Evolutionary conservation across 2,113 vertebrate species (phyloP).

Genomic region (Pseudopipra pipra): DNA sequence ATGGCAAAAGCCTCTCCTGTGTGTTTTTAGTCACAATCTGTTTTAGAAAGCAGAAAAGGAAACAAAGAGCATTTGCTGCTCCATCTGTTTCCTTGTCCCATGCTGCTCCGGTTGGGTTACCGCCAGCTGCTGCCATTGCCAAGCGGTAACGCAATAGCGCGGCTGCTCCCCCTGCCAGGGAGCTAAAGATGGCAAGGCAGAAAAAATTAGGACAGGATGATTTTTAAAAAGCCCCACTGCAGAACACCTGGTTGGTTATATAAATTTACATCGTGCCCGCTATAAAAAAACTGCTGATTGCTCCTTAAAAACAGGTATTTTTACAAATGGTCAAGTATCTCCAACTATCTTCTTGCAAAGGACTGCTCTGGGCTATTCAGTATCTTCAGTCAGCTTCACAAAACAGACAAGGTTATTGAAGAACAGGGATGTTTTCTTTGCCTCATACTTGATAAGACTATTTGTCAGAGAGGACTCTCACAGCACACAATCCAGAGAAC

Average conservation of each 20-base stretch:
- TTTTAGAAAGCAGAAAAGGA: background rate
- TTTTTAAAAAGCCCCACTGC: background rate
- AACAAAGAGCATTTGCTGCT: constrained; percentile 49
- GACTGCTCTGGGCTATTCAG: background rate
- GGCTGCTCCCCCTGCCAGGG: background rate
- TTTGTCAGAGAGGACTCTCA: background rate
- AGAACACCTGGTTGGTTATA: background rate
- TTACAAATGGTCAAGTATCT: background rate
- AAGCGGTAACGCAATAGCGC: background rate
- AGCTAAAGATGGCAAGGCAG: background rate
- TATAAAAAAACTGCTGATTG: background rate
- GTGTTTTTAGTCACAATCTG: constrained; percentile 16
- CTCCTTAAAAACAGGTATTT: background rate
- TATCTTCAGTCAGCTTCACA: background rate
- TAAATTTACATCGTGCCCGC: background rate
- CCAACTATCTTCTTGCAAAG: background rate
- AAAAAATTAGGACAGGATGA: background rate
- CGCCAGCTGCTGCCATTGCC: constrained; percentile 43
- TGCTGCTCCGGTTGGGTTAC: background rate
- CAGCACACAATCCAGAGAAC: background rate
- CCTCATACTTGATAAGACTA: background rate
- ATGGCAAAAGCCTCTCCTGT: background rate
- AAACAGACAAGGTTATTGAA: background rate
- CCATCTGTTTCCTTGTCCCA: constrained; percentile 30
- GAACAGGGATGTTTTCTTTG: background rate